A percentile compares a stretch with the other conserved stretches of the same genome.
These are phyloP conservation scores for Mactromeris polynyma DNA, from an alignment of 2,888 invertebrate genomes.

Conservation along the genomic window DNA sequence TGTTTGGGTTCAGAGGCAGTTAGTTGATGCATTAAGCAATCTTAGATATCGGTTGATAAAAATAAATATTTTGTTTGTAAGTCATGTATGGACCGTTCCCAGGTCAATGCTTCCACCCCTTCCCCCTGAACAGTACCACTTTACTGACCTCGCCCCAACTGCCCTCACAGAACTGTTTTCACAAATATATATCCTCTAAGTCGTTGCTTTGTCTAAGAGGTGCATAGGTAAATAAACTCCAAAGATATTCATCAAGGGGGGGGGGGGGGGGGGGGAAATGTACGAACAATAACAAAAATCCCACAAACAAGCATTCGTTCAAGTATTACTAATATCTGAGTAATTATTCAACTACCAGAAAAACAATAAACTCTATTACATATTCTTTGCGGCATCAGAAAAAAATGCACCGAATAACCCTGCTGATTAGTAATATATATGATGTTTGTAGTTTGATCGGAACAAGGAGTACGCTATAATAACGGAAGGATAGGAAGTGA, in stretches of 20 bases:
- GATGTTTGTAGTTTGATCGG: neutral
- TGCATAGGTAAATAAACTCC: neutral
- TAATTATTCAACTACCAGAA: constrained; percentile 3
- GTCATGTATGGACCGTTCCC: no score
- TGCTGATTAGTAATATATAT: neutral
- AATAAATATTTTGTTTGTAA: no score
- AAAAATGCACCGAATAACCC: neutral
- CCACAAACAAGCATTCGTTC: neutral
- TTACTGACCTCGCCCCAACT: no score
- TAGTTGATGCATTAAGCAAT: no score
- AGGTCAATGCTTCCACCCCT: no score
- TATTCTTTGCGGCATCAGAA: neutral
- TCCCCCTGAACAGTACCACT: no score
- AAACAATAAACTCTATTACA: neutral
- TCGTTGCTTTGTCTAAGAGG: neutral
- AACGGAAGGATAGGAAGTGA: neutral
- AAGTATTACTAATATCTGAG: constrained; percentile 9
- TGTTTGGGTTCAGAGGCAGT: no score
- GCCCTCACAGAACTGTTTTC: no score
- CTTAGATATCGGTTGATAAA: no score
- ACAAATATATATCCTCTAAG: neutral
- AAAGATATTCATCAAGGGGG: neutral
- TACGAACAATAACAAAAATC: neutral
- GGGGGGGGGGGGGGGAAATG: neutral
- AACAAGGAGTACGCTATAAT: neutral